Base-by-base conservation (phyloP, 2,797 vertebrate genomes). In the Neosalanx taihuensis region DNA sequence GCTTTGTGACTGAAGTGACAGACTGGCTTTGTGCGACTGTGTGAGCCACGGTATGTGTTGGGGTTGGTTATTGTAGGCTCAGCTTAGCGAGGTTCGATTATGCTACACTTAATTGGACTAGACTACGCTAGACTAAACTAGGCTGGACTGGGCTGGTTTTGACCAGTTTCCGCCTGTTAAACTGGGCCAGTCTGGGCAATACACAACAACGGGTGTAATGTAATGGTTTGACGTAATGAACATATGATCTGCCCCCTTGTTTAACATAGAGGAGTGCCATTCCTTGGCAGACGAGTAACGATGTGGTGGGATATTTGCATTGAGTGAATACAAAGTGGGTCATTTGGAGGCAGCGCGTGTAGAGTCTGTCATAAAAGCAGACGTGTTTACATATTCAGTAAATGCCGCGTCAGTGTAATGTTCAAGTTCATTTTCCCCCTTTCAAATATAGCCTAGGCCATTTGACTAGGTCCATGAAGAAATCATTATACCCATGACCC, bases 401-500 rank as follows among this genome's bases (percentile, higher is more conserved):
- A 92, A 90, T 87, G 89, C 83, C 81, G 33, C 82, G 86, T 86
- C 74, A 41, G 68, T 76, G 81, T 84, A 84, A 90, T 85, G 85
- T 86, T 89, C 86, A 81, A 80, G 81, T 84, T 85, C 80, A 75
- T 74, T 84, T 71, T 76, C 46, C 78, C 74, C 74, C 72, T 64
- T 72, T 70, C 76, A 82, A 81, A 80, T n/a, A 58, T 82, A 76
- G 82, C 86, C 86, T 60, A 72, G 86, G 79, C 86, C 87, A 87
- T 90, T 91, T 85, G 84, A 89, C 87, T 84, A 81, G 83, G 85
- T 87, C 89, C 86, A 89, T 90, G 87, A 89, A 91, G 86, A 87
- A 91, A 85, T 89, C 90, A 91, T 90, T 90, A 92, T 90, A 83
- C 83, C 84, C 84, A 80, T 89, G 90, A 92, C 91, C 91, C 26